A percentile compares a stretch with the other conserved stretches of the same genome.
Conservation (phyloP, 1,140 invertebrate species). For the Psix sp. region DNA sequence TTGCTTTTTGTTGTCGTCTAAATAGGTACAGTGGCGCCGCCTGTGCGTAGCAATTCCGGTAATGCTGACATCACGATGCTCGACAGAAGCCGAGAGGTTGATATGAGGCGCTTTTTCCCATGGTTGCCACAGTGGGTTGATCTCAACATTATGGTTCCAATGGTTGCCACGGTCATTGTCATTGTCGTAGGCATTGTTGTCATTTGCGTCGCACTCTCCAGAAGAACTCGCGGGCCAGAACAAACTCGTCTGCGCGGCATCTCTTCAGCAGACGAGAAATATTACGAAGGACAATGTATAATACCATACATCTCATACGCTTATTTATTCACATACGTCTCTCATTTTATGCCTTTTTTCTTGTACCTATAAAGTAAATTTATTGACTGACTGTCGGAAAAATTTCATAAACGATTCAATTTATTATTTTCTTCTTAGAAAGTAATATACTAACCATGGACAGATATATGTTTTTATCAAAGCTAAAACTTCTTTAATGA, state of each 20-base stretch:
- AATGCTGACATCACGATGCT: slow-evolving; percentile 62
- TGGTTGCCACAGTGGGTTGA: slow-evolving; percentile 92
- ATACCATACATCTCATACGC: slow-evolving; percentile 53
- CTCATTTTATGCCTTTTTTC: background rate
- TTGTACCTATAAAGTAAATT: no score
- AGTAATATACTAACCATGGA: no score
- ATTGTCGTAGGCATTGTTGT: slow-evolving; percentile 92
- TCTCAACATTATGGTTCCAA: slow-evolving; percentile 89
- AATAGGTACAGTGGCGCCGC: slow-evolving; percentile 88
- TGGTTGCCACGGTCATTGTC: slow-evolving; percentile 89
- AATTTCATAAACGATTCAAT: no score
- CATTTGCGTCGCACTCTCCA: slow-evolving; percentile 89
- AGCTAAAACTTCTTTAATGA: no score
- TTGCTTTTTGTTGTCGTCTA: slow-evolving; percentile 57
- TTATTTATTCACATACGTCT: slow-evolving; percentile 1
- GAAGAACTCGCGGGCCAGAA: slow-evolving; percentile 83
- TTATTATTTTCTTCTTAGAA: no score
- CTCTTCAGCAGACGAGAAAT: slow-evolving; percentile 77
- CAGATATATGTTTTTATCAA: no score
- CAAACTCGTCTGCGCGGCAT: slow-evolving; percentile 89
- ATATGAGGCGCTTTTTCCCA: slow-evolving; percentile 81
- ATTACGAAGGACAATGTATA: slow-evolving; percentile 78
- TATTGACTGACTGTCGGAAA: no score
- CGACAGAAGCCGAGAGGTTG: slow-evolving; percentile 76
- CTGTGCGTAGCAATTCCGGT: slow-evolving; percentile 78